Base-by-base conservation (phyloP, 2,888 invertebrate genomes). In the Ephialtes manifestator region DNA sequence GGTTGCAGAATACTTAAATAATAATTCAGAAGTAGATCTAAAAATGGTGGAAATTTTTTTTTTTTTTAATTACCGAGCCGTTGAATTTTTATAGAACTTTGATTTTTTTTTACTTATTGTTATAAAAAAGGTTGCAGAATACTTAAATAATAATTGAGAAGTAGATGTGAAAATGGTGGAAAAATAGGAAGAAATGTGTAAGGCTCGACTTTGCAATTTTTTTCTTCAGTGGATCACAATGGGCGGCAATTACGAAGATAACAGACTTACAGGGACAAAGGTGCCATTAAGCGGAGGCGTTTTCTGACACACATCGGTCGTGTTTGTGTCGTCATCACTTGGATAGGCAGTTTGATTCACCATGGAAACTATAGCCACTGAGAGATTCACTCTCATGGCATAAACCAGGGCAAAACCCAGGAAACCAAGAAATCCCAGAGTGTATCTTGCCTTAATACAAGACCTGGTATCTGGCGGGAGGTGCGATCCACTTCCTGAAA, bases 291-390 rank as follows among this genome's bases (percentile, higher is more conserved):
- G 88, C 3, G 91, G 95, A 92, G 93, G 93, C 13, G 93, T 90
- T 0, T 95, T 93, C 2, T 95, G 95, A 90, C 97, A 97, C 8
- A 96, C 95, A 93, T 97, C 97, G 4, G 95, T 95, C 35, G 95
- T 95, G 93, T 94, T 95, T 67, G 90, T 87, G 91, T 95, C 96
- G 70, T 95, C 94, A 28, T 95, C 94, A 31, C 95, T 92, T 0
- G 96, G 96, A 79, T 95, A 94, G 0, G 96, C 95, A 1, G 97
- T 96, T 76, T 96, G 95, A 93, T 97, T 97, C 55, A 98, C 97
- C 99, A 99, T 99, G 43, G 98, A 98, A 43, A 99, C 98, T 91
- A 99, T 98, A 51, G 99, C 98, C 28, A 99, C 98, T 0, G 98
- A 98, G 46, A 99, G 95, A 94, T 98, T 98, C 0, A 98, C 98